Percentiles rank a stretch among this genome's conserved stretches.
Conservation (phyloP, 2,797 vertebrate species). For the Apogon hyalosoma region DNA sequence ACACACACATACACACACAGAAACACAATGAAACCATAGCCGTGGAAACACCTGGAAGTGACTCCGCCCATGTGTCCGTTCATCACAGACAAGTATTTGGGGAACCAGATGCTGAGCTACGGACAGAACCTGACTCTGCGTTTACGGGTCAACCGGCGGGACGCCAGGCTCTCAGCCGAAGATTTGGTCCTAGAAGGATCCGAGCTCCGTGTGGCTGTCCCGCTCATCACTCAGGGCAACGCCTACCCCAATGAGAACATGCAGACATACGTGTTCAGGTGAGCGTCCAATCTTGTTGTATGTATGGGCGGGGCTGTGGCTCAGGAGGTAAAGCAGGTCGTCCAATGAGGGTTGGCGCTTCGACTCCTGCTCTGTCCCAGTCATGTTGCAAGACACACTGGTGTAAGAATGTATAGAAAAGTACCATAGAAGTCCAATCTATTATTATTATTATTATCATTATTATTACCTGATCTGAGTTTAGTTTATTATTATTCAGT, state of each 20-base stretch:
- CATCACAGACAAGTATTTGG: slow-evolving; percentile 90
- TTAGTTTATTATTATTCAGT: not conserved
- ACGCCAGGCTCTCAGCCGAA: slow-evolving; percentile 93
- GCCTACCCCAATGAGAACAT: slow-evolving; percentile 90
- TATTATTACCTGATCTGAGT: not conserved
- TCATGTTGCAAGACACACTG: too few species aligned
- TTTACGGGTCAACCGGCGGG: slow-evolving; percentile 91
- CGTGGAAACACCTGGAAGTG: not conserved
- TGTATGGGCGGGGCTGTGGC: too few species aligned
- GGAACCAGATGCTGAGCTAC: slow-evolving; percentile 93
- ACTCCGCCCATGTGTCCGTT: not conserved
- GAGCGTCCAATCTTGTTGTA: not conserved
- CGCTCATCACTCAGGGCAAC: slow-evolving; percentile 96
- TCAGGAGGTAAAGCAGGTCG: not conserved
- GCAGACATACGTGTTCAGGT: slow-evolving; percentile 93
- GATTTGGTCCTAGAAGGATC: slow-evolving; percentile 94
- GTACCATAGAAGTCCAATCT: too few species aligned
- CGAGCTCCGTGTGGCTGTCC: slow-evolving; percentile 89
- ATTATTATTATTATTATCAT: too few species aligned
- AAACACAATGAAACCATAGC: not conserved
- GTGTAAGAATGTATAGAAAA: too few species aligned
- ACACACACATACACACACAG: slow-evolving; percentile 10
- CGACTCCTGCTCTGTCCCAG: too few species aligned
- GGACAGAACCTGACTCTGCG: slow-evolving; percentile 94
- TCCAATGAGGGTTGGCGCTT: too few species aligned